phyloP scores from a whole-genome alignment of 1,140 invertebrate genomes.

The Octopus sinensis region DNA sequence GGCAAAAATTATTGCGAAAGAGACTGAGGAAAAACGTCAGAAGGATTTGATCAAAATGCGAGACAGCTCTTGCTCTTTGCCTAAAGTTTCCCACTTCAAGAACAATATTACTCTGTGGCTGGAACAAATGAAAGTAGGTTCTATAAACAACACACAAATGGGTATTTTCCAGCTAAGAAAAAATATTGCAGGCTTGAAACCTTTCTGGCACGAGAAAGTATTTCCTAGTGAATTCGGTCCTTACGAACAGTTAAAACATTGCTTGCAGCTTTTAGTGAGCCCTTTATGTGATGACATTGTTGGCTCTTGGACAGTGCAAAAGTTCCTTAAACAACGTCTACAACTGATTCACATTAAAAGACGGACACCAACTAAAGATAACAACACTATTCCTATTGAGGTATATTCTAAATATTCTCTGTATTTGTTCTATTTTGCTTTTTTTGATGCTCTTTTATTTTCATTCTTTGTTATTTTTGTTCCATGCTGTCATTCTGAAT shows the following conservation, averaged over 20 bases:
- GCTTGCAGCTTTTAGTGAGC: constrained; percentile 31
- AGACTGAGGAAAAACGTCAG: constrained; percentile 34
- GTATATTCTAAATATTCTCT: too few relatives aligned
- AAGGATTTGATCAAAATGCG: constrained; percentile 20
- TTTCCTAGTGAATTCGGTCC: constrained; percentile 14
- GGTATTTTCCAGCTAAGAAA: not conserved
- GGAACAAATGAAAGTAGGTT: constrained; percentile 2
- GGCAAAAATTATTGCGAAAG: constrained; percentile 29
- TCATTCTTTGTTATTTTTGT: too few relatives aligned
- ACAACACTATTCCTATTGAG: not conserved
- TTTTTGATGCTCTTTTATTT: too few relatives aligned
- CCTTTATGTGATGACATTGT: constrained; percentile 27
- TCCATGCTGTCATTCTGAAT: too few relatives aligned
- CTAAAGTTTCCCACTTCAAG: not conserved
- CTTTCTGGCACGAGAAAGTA: not conserved
- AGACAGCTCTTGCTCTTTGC: not conserved
- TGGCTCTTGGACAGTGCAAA: constrained; percentile 32
- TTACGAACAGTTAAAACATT: constrained; percentile 26
- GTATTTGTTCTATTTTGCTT: too few relatives aligned
- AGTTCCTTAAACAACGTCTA: constrained; percentile 29
- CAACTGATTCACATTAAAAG: constrained; percentile 31
- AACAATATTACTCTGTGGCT: not conserved
- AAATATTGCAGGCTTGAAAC: not conserved
- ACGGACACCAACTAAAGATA: not conserved
- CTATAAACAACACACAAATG: not conserved